phyloP scores from a whole-genome alignment of 2,113 vertebrate species.

The Tachuris rubrigastra region DNA sequence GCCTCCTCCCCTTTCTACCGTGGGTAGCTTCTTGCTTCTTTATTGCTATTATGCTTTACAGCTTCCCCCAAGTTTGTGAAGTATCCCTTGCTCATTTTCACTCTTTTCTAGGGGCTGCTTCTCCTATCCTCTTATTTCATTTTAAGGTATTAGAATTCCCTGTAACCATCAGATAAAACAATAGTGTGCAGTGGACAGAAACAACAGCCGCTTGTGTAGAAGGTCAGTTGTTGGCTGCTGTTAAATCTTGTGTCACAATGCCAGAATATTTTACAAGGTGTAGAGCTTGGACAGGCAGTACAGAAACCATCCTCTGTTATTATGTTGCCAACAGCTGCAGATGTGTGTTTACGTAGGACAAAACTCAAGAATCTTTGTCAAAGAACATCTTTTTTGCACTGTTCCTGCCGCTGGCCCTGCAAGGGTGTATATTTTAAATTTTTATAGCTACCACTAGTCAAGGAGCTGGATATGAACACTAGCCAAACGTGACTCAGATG shows the following conservation, averaged over 20 bases:
- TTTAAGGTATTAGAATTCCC: neutral
- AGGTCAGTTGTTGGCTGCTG: neutral
- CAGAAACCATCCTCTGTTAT: neutral
- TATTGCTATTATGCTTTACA: neutral
- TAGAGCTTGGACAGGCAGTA: neutral
- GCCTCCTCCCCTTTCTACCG: neutral
- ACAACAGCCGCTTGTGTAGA: neutral
- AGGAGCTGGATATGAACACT: neutral
- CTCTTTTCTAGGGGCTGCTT: neutral
- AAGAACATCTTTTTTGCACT: neutral
- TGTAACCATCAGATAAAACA: neutral
- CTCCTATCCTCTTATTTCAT: neutral
- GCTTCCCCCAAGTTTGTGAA: neutral
- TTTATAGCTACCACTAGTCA: neutral
- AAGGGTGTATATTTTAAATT: neutral
- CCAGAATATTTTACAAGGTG: neutral
- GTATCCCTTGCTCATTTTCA: neutral
- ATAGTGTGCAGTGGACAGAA: neutral
- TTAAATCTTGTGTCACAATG: neutral
- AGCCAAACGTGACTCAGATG: constrained; percentile 15
- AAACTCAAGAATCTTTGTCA: neutral
- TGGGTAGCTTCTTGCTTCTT: neutral
- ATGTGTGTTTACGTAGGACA: neutral
- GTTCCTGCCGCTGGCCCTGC: neutral
- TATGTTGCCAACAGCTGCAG: neutral